Base-by-base conservation (phyloP, 2,888 invertebrate genomes). In the Temnothorax rugatulus region DNA sequence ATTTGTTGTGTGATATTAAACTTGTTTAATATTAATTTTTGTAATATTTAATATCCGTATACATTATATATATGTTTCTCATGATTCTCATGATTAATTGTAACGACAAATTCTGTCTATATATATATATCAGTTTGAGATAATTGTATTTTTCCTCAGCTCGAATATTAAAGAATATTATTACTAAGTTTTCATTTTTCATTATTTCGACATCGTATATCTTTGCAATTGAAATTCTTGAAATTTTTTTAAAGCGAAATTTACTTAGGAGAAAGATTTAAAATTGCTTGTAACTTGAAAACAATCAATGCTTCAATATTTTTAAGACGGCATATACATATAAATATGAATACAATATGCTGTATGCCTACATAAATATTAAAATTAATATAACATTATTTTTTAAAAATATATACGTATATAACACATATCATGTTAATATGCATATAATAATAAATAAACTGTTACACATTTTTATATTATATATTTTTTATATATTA, bases 311-410 rank as follows among this genome's bases (percentile, higher is more conserved):
- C 21, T 38, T 21, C 2, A 44, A 66, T 4, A 34, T 34, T 41
- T 66, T 66, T 13, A 11, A 38, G 29, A 41, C n/a, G 7, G 34
- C 7, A 34, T 44, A 0, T 44, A 44, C 4, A 4, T 3, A 13
- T 44, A 13, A 44, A 44, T 44, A 44, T 7, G 3, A 44, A 44
- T 44, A 44, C 3, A 3, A 44, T 13, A 13, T 13, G 13, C 44
- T 41, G n/a, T 41, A 7, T 47, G 15, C 4, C 0, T 47, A 47
- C 4, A 15, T 47, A 15, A 47, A 47, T 34, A 34, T 34, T 64
- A 64, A 41, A 25, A 64, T 41, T 41, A 64, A 64, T 41, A 64
- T 1, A 21, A 66, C 47, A 44, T 47, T 44, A 25, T 47, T 66
- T 44, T 66, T 61, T 34, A 0, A 9, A 63, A 25, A 44, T 15